Evolutionary conservation across 1,140 invertebrate genomes (phyloP), one percentile per base, ranked within the genome.

Genomic region (Pectinophora gossypiella): DNA sequence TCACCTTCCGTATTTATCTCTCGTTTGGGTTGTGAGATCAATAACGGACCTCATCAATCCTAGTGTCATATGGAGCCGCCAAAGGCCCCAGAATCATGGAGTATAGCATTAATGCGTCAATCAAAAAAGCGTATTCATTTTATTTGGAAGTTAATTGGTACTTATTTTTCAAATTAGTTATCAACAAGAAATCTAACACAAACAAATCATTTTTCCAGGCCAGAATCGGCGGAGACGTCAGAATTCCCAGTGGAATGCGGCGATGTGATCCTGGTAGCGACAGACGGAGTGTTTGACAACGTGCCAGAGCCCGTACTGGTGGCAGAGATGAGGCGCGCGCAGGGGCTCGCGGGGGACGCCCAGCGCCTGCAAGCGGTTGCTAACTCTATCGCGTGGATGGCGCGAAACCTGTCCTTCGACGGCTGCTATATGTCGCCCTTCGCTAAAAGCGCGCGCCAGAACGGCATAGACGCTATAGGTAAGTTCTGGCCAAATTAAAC

Each of bases 261-360:
- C 36, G 98, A 99, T 88, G 94, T 99, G 23, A 97, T 99, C 67
- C 89, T 99, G 20, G 90, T 99, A 27, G 98, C 97, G 23, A 99
- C 97, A 1, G 98, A 99, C 89, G 98, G 98, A 40, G 95, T 99
- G 16, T 99, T 99, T 88, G 98, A 99, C 88, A 99, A 99, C 89
- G 92, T 99, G 64, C 97, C 96, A 54, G 96, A 98, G 67, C 92
- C 93, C 54, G 90, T 98, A 70, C 92, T 99, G 67, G 85, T 97
- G 48, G 92, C 93, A 12, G 94, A 96, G 88, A 91, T 97, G 79
- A 83, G 89, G 23, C 93, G 93, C 38, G 85, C 85, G 19, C 72
- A 78, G 46, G 72, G 60, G 0, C 69, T 79, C 42, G 86, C 87
- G 35, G 80, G 77, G 40, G 83, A 95, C 87, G 91, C 93, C 36